Evolutionary conservation across 2,797 vertebrate genomes (phyloP), one percentile per base, ranked within the genome.

Genomic region (Otolemur crassicaudatus): DNA sequence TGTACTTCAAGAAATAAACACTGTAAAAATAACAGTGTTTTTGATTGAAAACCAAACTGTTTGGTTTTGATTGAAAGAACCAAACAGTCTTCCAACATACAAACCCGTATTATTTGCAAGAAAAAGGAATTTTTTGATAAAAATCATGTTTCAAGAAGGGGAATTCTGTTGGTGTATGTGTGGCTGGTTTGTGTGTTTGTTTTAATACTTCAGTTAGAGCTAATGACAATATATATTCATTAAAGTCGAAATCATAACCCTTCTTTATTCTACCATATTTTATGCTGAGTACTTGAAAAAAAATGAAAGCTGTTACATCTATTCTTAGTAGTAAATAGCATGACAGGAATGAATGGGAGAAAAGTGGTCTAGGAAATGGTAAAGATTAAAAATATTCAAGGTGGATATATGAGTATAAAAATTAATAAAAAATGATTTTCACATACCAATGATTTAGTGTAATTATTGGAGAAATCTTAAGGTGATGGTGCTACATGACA

Each of bases 41-140:
- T 92, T 95, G 80, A 91, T 94, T 81, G 9, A 92, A 98, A 97
- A 96, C 76, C 76, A 67, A 97, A 29, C 60, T 89, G 2, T 37
- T 37, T 37, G 34, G 34, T 40, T 79, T 92, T 95, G 80, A 91
- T 94, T 81, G 9, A 92, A 98, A 97, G 34, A 37, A 96, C 76
- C 76, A 67, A 97, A 29, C 60, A 87, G 2, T 86, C 95, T 91
- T 97, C 37, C 79, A 94, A 80, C 40, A 80, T 53, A 61, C 95
- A 96, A 79, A 98, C 94, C 91, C 97, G 91, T 92, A 82, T 81
- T 7, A 23, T 95, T 82, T 3, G 5, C 49, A 53, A 97, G 97
- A 76, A 43, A 70, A 40, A 97, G 90, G 89, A 98, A 96, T 92
- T 93, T 83, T 85, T 97, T 96, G 23, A 25, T 96, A 43, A 79